Conservation (phyloP, 2,888 invertebrate genomes). For the Drosophila setosimentum region DNA sequence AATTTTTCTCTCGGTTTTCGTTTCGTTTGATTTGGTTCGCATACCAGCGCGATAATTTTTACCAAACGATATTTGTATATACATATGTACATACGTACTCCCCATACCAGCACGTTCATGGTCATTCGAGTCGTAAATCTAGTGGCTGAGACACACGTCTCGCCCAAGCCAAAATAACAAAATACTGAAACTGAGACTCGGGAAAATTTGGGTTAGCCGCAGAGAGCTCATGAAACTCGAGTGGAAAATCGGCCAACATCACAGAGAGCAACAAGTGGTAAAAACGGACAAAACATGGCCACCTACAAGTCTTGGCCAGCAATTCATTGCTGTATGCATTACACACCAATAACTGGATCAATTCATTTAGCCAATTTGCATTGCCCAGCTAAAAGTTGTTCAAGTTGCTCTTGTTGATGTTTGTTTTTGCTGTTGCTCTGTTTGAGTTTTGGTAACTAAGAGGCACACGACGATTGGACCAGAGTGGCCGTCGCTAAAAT, state of each 20-base stretch:
- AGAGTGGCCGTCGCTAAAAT: constrained; percentile 41
- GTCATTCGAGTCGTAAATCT: constrained; percentile 80
- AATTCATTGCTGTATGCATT: constrained; percentile 31
- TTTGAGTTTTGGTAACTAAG: constrained; percentile 39
- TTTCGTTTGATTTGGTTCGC: constrained; percentile 62
- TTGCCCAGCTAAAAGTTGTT: constrained; percentile 53
- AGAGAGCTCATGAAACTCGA: constrained; percentile 51
- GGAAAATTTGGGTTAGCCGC: constrained; percentile 66
- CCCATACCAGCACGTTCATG: constrained; percentile 79
- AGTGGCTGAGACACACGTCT: constrained; percentile 69
- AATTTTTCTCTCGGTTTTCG: constrained; percentile 53
- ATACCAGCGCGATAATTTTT: constrained; percentile 65
- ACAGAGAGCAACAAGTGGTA: constrained; percentile 67
- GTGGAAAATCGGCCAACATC: constrained; percentile 53
- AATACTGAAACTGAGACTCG: constrained; percentile 32
- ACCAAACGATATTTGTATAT: constrained; percentile 38
- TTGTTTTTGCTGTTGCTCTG: constrained; percentile 10
- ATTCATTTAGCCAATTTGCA: constrained; percentile 71
- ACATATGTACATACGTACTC: constrained; percentile 16
- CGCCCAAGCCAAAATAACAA: constrained; percentile 18
- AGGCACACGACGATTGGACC: constrained; percentile 39
- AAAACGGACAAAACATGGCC: constrained; percentile 72
- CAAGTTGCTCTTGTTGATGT: constrained; percentile 43
- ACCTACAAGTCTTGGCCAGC: constrained; percentile 61
- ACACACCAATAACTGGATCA: constrained; percentile 63